Conservation (phyloP, 2,113 vertebrate species). For the Tetrao urogallus region DNA sequence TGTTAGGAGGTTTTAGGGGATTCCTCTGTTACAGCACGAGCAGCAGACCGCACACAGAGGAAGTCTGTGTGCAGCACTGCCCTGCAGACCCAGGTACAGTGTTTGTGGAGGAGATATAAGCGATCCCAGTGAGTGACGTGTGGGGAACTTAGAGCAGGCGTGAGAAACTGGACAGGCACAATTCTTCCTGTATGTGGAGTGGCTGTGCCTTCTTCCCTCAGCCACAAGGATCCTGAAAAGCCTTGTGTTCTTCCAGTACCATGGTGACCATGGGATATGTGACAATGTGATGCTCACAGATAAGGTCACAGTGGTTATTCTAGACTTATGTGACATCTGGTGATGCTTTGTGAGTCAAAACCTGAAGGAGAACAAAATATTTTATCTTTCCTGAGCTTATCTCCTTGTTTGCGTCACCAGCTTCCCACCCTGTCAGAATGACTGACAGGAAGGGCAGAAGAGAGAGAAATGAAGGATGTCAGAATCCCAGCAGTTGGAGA, state of each 20-base stretch:
- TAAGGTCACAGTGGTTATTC: background rate
- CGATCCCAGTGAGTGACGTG: fast-evolving
- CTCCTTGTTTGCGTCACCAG: slow-evolving; percentile 19
- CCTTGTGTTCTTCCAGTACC: fast-evolving
- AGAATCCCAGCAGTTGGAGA: background rate
- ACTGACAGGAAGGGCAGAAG: slow-evolving; percentile 17
- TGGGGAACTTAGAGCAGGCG: background rate
- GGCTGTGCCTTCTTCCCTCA: fast-evolving
- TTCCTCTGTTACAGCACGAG: background rate
- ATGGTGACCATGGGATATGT: fast-evolving
- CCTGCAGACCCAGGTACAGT: background rate
- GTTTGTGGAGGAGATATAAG: background rate
- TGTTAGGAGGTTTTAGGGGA: background rate
- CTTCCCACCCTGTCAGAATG: slow-evolving; percentile 52
- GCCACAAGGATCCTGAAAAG: background rate
- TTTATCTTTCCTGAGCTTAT: background rate
- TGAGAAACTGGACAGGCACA: background rate
- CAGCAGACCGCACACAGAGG: background rate
- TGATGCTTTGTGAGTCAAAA: background rate
- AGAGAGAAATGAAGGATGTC: background rate
- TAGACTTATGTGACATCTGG: slow-evolving; percentile 20
- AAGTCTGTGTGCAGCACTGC: background rate
- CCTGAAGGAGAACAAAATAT: background rate
- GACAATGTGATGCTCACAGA: background rate
- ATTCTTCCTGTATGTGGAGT: fast-evolving